Conservation (phyloP, 2,888 invertebrate species). For the Polylopha cassiicola region DNA sequence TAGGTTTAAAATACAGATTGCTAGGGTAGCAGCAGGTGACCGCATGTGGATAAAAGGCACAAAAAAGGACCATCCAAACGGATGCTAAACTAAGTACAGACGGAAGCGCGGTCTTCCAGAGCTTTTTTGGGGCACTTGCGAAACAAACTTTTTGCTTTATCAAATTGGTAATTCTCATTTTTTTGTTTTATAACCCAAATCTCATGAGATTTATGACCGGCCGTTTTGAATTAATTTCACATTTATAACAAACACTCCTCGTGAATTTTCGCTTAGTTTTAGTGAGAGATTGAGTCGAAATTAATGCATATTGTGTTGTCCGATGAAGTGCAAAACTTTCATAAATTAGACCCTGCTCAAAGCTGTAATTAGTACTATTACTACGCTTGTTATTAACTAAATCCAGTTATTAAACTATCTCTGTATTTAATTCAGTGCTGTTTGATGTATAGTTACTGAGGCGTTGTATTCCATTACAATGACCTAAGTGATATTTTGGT, state of each 20-base stretch:
- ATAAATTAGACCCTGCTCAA: conserved; percentile 25
- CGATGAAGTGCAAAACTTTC: conserved; percentile 31
- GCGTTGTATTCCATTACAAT: no score
- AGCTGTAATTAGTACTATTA: conserved; percentile 23
- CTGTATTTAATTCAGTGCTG: conserved; percentile 14
- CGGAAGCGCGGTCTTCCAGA: conserved; percentile 34
- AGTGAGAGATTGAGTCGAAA: conserved; percentile 45
- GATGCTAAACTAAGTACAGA: conserved; percentile 35
- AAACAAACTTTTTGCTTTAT: conserved; percentile 72
- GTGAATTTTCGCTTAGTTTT: conserved; percentile 52
- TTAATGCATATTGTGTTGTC: conserved; percentile 40
- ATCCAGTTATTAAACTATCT: conserved; percentile 18
- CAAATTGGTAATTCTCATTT: conserved; percentile 71
- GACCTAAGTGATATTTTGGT: no score
- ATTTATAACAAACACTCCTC: conserved; percentile 63
- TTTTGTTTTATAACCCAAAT: conserved; percentile 70
- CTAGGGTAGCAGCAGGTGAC: no score
- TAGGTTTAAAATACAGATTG: no score
- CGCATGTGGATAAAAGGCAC: no score
- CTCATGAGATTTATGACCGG: conserved; percentile 66
- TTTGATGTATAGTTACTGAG: no score
- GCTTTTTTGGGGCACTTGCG: conserved; percentile 55
- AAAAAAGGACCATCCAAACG: conserved; percentile 46
- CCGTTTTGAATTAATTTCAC: conserved; percentile 72
- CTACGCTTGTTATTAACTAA: conserved; percentile 20